Percentiles rank a stretch among this genome's conserved stretches.
phyloP scores from a whole-genome alignment of 2,888 invertebrate species.

The Sthenelais limicola region DNA sequence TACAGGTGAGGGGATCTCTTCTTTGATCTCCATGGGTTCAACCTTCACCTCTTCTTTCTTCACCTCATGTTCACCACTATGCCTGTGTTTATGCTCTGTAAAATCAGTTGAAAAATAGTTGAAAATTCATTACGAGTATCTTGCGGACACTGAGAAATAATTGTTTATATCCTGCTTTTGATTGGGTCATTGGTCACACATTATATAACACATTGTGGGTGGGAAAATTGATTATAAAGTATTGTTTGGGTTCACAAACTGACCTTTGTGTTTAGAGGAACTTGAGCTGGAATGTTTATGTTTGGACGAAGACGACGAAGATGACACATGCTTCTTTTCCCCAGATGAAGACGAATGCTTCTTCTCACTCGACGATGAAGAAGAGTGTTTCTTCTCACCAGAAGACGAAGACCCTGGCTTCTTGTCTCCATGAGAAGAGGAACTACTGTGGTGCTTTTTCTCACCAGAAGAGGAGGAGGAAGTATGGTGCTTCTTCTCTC shows the following conservation, averaged over 20 bases:
- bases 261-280: no score
- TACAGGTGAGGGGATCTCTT: background rate
- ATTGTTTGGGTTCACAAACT: no score
- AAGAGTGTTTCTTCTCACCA: constrained; percentile 19
- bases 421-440: constrained; percentile 45
- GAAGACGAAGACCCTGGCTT: constrained; percentile 41
- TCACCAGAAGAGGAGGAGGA: constrained; percentile 44
- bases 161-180: no score
- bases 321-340: background rate
- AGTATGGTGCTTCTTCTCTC: constrained; percentile 35
- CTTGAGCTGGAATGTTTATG: constrained; percentile 29
- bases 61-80: constrained; percentile 38
- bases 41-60: constrained; percentile 36
- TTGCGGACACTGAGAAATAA: no score
- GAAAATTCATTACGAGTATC: background rate
- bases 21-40: constrained; percentile 22
- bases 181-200: no score
- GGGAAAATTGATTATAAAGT: no score
- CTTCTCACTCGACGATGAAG: constrained; percentile 15
- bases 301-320: constrained; percentile 36
- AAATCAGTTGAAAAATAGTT: background rate
- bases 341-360: constrained; percentile 19
- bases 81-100: constrained; percentile 39
- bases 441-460: constrained; percentile 44
- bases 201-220: no score